phyloP scores from a whole-genome alignment of 2,888 invertebrate genomes.

The Eledona agricola region DNA sequence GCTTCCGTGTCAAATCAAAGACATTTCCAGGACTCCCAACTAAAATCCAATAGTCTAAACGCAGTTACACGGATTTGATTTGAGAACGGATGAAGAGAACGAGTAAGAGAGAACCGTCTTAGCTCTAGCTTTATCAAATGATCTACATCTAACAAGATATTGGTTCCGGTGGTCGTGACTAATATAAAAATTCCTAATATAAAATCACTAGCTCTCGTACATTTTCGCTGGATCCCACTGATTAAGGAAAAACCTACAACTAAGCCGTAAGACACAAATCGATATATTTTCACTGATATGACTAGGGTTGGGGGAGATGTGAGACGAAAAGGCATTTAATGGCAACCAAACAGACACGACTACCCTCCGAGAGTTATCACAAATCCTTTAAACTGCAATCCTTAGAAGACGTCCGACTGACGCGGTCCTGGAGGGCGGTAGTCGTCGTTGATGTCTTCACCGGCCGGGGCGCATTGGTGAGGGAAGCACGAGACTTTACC shows the following conservation, averaged over 20 bases:
- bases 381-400: conserved; percentile 14
- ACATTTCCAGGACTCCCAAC: not conserved
- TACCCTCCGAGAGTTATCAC: conserved; percentile 29
- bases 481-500: conserved; percentile 63
- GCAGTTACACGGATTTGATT: not conserved
- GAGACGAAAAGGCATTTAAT: conserved; percentile 29
- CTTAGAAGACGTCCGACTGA: conserved; percentile 49
- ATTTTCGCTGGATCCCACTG: conserved; percentile 48
- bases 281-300: conserved; percentile 35
- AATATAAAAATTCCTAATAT: conserved; percentile 56
- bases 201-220: conserved; percentile 52
- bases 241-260: conserved; percentile 26
- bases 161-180: conserved; percentile 50
- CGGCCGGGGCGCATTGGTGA: conserved; percentile 59
- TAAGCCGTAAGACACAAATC: conserved; percentile 46
- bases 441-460: conserved; percentile 60
- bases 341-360: conserved; percentile 21
- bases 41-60: not conserved
- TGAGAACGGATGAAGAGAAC: no score
- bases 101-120: conserved; percentile 11
- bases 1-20: conserved; percentile 15
- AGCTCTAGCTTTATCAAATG: conserved; percentile 25
- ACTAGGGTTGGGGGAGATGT: conserved; percentile 10
- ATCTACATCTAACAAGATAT: conserved; percentile 37
- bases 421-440: conserved; percentile 58